phyloP scores from a whole-genome alignment of 2,797 vertebrate genomes.

The Sebastes iracundus region DNA sequence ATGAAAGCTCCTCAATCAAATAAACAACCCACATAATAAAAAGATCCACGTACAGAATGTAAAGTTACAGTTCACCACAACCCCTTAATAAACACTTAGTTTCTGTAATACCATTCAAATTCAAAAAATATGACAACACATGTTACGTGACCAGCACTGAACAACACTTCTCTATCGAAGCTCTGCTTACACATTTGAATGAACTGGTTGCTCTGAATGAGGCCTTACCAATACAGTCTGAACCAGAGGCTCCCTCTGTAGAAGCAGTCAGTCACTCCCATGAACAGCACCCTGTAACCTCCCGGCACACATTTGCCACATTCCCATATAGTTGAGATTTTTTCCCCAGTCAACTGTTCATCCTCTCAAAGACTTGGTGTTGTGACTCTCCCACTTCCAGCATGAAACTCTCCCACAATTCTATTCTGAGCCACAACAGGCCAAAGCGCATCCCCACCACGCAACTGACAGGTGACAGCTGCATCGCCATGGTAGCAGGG shows the following conservation, averaged over 20 bases:
- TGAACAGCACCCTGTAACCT: slow-evolving; percentile 8
- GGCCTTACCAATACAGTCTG: slow-evolving; percentile 55
- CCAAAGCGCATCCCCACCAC: slow-evolving; percentile 57
- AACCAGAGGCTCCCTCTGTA: slow-evolving; percentile 14
- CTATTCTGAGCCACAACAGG: slow-evolving; percentile 78
- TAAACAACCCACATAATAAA: not conserved
- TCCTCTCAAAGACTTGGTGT: slow-evolving; percentile 25
- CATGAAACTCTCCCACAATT: slow-evolving; percentile 60
- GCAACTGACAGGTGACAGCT: slow-evolving; percentile 85
- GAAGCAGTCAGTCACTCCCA: slow-evolving; percentile 53
- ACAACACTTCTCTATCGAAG: not conserved
- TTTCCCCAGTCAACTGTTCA: slow-evolving; percentile 56
- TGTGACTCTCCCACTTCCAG: slow-evolving; percentile 40
- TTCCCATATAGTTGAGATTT: slow-evolving; percentile 52
- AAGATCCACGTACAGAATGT: not conserved
- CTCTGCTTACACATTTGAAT: slow-evolving; percentile 5
- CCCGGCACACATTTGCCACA: slow-evolving; percentile 29
- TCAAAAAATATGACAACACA: not conserved
- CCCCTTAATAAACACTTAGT: not conserved
- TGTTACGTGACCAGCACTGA: not conserved
- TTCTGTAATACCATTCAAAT: not conserved
- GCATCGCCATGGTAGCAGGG: slow-evolving; percentile 76
- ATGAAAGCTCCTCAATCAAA: not conserved
- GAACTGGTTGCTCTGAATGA: not conserved
- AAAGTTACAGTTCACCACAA: not conserved